Conservation (phyloP, 30 jellyfish, hydroid and myxozoan genomes). For the Hydractinia echinata region DNA sequence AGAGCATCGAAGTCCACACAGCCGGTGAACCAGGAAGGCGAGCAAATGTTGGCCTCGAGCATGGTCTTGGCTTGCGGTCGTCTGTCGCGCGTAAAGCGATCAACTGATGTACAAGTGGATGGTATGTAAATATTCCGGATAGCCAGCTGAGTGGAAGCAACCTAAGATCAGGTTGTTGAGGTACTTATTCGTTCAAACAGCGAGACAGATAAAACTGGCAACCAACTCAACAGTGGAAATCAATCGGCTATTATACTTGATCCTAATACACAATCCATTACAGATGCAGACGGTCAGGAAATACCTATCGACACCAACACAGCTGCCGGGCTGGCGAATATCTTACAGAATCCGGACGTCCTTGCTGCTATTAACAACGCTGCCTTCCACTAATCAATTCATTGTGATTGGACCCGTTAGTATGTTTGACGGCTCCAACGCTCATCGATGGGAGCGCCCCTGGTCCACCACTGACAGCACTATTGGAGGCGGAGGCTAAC, state of each 20-base stretch:
- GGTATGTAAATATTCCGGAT: constrained; percentile 83
- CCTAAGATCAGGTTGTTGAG: constrained; percentile 92
- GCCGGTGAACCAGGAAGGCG: constrained; percentile 21
- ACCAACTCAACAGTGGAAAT: constrained; percentile 43
- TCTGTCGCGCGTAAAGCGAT: constrained; percentile 98
- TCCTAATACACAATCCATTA: constrained; percentile 43
- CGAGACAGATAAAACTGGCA: constrained; percentile 59
- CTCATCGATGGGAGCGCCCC: constrained; percentile 53
- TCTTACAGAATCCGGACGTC: constrained; percentile 93
- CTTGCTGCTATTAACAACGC: constrained; percentile 97
- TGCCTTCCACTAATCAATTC: constrained; percentile 91
- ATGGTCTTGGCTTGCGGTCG: constrained; percentile 92
- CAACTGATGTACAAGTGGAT: constrained; percentile 89
- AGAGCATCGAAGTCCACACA: constrained; percentile 40
- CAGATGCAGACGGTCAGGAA: constrained; percentile 55
- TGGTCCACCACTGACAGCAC: constrained; percentile 47
- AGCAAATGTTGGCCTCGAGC: constrained; percentile 45
- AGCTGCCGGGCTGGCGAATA: constrained; percentile 94
- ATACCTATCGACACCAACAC: constrained; percentile 32
- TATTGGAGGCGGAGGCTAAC: constrained; percentile 14
- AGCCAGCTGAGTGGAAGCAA: constrained; percentile 46
- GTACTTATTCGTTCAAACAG: constrained; percentile 89
- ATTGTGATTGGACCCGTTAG: constrained; percentile 99
- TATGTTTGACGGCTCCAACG: constrained; percentile 68
- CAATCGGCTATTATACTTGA: constrained; percentile 42